These are phyloP conservation scores for Syngnathus scovelli DNA, from an alignment of 2,113 vertebrate genomes.

Conservation along the genomic window DNA sequence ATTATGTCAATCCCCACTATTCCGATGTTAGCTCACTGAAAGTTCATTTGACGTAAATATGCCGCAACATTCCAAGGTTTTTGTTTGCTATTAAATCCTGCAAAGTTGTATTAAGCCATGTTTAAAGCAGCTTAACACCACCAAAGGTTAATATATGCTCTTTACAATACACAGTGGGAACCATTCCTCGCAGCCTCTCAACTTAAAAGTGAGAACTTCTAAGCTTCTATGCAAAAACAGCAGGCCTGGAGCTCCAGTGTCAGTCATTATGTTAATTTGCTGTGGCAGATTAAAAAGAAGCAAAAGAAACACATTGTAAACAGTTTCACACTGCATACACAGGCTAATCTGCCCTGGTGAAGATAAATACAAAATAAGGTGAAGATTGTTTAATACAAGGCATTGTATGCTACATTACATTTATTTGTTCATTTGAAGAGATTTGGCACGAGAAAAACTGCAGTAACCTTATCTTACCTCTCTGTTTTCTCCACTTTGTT, in stretches of 20 bases:
- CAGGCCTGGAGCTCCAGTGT: conserved; percentile 53
- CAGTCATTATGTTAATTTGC: conserved; percentile 73
- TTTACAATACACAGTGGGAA: not conserved
- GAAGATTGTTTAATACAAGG: conserved; percentile 54
- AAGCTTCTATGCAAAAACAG: conserved; percentile 3
- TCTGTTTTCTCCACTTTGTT: conserved; percentile 28
- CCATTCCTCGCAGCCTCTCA: not conserved
- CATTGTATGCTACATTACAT: conserved; percentile 63
- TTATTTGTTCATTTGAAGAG: conserved; percentile 47
- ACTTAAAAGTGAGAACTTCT: not conserved
- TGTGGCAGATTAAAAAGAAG: conserved; percentile 74
- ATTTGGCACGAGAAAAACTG: conserved; percentile 27
- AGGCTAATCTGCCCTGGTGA: conserved; percentile 64
- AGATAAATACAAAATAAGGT: conserved; percentile 57
- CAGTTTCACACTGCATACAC: conserved; percentile 64
- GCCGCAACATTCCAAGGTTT: not conserved
- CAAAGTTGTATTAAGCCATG: not conserved
- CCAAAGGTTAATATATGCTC: not conserved
- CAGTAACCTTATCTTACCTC: conserved; percentile 37
- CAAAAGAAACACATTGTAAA: conserved; percentile 35
- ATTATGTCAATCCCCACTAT: not conserved
- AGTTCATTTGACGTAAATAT: not conserved
- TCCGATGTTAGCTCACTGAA: not conserved
- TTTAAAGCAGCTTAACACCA: not conserved
- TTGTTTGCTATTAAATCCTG: not conserved